A percentile compares a stretch with the other conserved stretches of the same genome.
These are phyloP conservation scores for Progne subis DNA, from an alignment of 2,113 vertebrate genomes.

Conservation along the genomic window DNA sequence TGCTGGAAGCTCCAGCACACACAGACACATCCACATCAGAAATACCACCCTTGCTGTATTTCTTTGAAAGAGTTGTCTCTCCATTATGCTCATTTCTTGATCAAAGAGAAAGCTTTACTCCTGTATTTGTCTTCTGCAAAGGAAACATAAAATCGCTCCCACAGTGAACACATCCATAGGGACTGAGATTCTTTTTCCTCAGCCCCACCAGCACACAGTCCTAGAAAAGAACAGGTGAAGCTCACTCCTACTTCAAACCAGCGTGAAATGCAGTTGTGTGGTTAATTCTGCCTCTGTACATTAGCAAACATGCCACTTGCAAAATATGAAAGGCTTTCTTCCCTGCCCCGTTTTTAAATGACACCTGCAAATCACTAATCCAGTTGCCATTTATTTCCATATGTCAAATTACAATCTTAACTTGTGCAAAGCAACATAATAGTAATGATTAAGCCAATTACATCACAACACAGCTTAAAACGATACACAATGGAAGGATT, in stretches of 20 bases:
- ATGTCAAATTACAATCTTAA: conserved; percentile 66
- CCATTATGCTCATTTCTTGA: not conserved
- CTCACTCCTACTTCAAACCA: not conserved
- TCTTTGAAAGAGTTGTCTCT: not conserved
- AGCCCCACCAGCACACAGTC: not conserved
- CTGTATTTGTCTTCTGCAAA: not conserved
- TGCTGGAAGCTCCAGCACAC: not conserved
- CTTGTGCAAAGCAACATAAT: conserved; percentile 59
- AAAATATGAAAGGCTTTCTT: conserved; percentile 45
- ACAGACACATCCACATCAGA: not conserved
- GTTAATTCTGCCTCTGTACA: not conserved
- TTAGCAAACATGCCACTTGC: not conserved
- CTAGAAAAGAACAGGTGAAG: conserved; percentile 5
- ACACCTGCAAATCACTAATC: conserved; percentile 64
- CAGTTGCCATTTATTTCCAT: conserved; percentile 58
- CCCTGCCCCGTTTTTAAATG: conserved; percentile 26
- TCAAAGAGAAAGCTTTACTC: not conserved
- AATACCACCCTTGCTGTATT: not conserved
- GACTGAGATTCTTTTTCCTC: not conserved
- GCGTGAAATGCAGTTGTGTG: not conserved
- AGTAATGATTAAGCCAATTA: conserved; percentile 68
- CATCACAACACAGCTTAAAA: conserved; percentile 66
- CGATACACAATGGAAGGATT: conserved; percentile 66
- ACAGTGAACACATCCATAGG: not conserved
- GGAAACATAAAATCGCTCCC: not conserved